Evolutionary conservation across 2,888 invertebrate genomes (phyloP).

Genomic region (Clitarchus hookeri): DNA sequence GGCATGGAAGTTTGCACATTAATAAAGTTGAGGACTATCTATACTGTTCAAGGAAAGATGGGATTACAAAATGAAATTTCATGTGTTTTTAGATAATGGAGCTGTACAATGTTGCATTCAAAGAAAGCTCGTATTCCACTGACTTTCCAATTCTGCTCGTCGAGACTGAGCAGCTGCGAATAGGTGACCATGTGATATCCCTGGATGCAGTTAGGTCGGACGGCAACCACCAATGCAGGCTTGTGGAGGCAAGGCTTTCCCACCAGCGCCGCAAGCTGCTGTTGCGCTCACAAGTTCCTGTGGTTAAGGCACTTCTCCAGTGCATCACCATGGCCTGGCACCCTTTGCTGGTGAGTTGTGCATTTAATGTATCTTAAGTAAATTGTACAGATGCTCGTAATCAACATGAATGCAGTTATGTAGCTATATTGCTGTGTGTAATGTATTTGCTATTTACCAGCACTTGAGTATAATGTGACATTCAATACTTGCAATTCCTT

Average conservation of each 20-base stretch:
- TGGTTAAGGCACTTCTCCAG: not conserved
- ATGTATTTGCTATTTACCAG: too few relatives aligned
- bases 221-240: not conserved
- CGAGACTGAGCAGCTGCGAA: not conserved
- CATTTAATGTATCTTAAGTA: too few relatives aligned
- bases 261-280: not conserved
- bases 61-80: too few relatives aligned
- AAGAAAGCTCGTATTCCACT: not conserved
- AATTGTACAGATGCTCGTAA: too few relatives aligned
- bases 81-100: not conserved
- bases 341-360: slow-evolving; percentile 11
- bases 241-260: not conserved
- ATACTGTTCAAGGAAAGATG: too few relatives aligned
- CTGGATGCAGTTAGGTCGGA: not conserved
- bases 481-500: too few relatives aligned
- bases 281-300: not conserved
- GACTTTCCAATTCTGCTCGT: not conserved
- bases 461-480: too few relatives aligned
- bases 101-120: not conserved
- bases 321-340: slow-evolving; percentile 15
- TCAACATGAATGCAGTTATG: too few relatives aligned
- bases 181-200: not conserved
- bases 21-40: too few relatives aligned
- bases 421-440: too few relatives aligned
- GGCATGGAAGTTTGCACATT: too few relatives aligned